A percentile compares a stretch with the other conserved stretches of the same genome.
Conservation (phyloP, 2,797 vertebrate species). For the Rhabdophis nuchalis region DNA sequence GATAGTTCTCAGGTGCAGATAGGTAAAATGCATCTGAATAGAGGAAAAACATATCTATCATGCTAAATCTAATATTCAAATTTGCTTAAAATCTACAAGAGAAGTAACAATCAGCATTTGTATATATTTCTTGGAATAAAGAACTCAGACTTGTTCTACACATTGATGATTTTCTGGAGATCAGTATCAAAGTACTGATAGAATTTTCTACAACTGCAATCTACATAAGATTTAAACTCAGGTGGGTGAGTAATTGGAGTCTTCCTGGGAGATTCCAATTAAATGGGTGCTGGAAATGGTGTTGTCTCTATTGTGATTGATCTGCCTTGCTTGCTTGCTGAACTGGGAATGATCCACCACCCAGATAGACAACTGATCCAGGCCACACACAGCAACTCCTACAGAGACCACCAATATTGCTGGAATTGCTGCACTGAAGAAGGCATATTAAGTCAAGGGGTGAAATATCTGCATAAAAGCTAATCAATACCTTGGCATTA, state of each 20-base stretch:
- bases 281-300: background rate
- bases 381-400: background rate
- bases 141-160: background rate
- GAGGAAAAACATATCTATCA: background rate
- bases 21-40: constrained; percentile 86
- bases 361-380: background rate
- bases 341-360: background rate
- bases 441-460: background rate
- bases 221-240: background rate
- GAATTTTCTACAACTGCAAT: background rate
- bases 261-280: background rate
- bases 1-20: constrained; percentile 81
- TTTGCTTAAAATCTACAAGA: constrained; percentile 11
- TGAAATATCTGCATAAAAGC: background rate
- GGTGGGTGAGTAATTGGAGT: background rate
- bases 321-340: background rate
- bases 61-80: background rate
- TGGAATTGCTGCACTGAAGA: background rate
- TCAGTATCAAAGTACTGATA: background rate
- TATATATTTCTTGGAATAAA: background rate
- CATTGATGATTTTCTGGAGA: background rate
- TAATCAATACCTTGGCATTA: background rate
- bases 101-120: background rate
- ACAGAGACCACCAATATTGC: background rate
- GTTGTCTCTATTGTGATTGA: background rate